Base-by-base conservation (phyloP, 1,140 invertebrate species). In the Holotrichia oblita region DNA sequence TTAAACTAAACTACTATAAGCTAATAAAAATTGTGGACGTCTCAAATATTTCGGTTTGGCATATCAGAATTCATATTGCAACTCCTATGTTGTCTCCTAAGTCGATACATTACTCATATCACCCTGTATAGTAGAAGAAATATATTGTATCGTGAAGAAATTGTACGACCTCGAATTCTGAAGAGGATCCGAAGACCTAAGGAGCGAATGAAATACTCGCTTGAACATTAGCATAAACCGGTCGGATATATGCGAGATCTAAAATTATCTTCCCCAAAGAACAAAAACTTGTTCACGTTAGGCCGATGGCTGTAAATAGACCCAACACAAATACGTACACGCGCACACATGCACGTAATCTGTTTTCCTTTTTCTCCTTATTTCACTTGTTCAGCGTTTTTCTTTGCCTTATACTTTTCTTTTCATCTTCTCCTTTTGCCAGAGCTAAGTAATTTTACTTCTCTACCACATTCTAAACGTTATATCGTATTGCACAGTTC, bases 251-350 rank as follows among this genome's bases (percentile, higher is more conserved):
- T 82, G 77, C 80, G 77, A 79, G 80, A 82, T 81, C 81, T 82
- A 82, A 82, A 82, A 82, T 82, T 82, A 82, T 81, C 81, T 79
- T 80, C 80, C 73, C 72, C 77, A 78, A 81, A 81, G 81, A 81
- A 82, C 80, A 81, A 80, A 82, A 82, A 82, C 81, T 82, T 82
- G 81, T 82, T 81, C 81, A 76, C 72, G 80, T 81, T 81, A 55
- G 77, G 80, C 77, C 72, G 80, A 78, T 79, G 81, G 80, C 80
- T 82, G 80, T 82, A 82, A 82, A 82, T 81, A 82, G 80, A 81
- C 77, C 22, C 48, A 34, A 42, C 73, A 34, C 22, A 69, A 69
- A 69, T 69, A 69, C 44, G 44, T 48, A 48, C 44, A 48, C 61
- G 12, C 61, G 61, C 22, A 27, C 61, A 69, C 61, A 34, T 69